Base-by-base conservation (phyloP, 1,140 invertebrate species). In the Drosophila gunungcola region DNA sequence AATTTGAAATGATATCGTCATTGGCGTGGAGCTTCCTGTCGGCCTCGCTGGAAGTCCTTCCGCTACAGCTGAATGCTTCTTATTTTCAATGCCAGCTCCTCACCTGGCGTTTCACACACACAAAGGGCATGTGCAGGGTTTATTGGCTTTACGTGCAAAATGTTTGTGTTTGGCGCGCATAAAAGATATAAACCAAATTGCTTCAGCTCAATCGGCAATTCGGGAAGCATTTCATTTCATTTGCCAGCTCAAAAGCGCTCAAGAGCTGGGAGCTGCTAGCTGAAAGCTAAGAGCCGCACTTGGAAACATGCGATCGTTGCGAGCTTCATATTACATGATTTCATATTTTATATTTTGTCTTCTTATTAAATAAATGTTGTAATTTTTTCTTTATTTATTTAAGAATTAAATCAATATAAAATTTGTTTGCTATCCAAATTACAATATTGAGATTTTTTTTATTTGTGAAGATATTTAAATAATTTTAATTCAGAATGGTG, bases 121-220 rank as follows among this genome's bases (percentile, higher is more conserved):
- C 72, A 75, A 65, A 57, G 68, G 73, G 57, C 78, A 70, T 86
- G 82, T 86, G 74, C 74, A 64, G 43, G 65, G 60, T 86, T 86
- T 86, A 86, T 86, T 86, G 82, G 74, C 74, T 86, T 76, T 86
- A 86, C 82, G 82, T 86, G 82, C 82, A 86, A 86, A 86, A 82
- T 88, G 83, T 86, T 86, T 86, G 82, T 74, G 63, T 75, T 86
- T 80, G 63, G 58, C 63, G 61, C 65, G 63, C 77, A 85, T 85
- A 78, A 85, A 81, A 62, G 77, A 69, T 80, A 85, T 85, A 73
- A 80, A 74, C 82, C 78, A 80, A 85, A 85, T 85, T 80, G 78
- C 77, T 80, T 51, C 27, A 67, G 45, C 57, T 56, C 80, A 76
- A 79, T 78, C 75, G 61, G 68, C 75, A 54, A 73, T 79, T 79